These are phyloP conservation scores for Sepiola atlantica DNA, from an alignment of 2,888 invertebrate species.

Conservation along the genomic window DNA sequence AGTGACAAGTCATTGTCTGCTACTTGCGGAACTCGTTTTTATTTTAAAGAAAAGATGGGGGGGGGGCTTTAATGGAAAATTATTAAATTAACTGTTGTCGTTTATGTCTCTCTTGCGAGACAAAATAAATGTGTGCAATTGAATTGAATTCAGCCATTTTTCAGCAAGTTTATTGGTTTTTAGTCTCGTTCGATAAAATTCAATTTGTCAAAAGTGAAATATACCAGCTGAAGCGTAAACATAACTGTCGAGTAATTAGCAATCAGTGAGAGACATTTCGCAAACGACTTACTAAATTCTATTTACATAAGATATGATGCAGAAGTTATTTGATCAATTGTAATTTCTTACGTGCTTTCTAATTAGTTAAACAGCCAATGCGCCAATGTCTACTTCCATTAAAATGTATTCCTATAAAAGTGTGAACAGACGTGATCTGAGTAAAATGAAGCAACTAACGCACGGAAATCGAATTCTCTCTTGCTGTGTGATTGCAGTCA, in stretches of 20 bases:
- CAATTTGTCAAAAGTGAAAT: background rate
- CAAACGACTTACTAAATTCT: background rate
- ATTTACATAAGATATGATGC: background rate
- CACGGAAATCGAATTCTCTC: background rate
- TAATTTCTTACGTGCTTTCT: background rate
- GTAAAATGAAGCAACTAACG: background rate
- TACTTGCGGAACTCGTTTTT: background rate
- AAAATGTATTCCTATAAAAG: background rate
- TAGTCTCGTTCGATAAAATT: background rate
- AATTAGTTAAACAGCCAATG: background rate
- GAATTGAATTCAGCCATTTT: background rate
- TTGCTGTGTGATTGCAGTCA: background rate
- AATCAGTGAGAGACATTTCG: background rate
- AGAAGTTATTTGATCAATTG: background rate
- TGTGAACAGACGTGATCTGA: background rate
- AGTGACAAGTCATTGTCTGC: background rate
- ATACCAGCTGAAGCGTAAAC: background rate
- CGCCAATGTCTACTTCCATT: slow-evolving; percentile 5
- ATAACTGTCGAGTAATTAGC: background rate
- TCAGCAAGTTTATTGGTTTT: background rate
- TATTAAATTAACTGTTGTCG: background rate
- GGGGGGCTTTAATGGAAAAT: no score
- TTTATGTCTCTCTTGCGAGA: no score
- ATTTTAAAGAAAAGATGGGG: background rate
- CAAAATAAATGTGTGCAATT: background rate